Conservation (phyloP, 1,140 invertebrate genomes). For the Hypothenemus hampei region DNA sequence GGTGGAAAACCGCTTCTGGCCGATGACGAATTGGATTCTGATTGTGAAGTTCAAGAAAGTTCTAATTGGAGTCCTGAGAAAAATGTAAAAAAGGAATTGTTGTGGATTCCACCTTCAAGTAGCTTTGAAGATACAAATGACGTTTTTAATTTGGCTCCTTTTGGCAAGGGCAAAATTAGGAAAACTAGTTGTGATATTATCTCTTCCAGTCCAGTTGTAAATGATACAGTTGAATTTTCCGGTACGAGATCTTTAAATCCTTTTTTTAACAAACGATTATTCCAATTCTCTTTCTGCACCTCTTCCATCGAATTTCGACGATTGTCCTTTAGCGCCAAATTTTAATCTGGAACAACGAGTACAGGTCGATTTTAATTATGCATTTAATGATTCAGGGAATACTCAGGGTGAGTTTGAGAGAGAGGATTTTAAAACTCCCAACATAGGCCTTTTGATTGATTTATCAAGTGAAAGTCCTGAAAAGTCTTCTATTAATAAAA, state of each 20-base stretch:
- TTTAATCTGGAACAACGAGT: too few species aligned
- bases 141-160: conserved; percentile 72
- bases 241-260: conserved; percentile 26
- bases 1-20: conserved; percentile 71
- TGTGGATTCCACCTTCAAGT: conserved; percentile 40
- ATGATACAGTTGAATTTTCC: too few species aligned
- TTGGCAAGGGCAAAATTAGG: conserved; percentile 52
- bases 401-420: too few species aligned
- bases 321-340: too few species aligned
- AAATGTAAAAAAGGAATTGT: conserved; percentile 29
- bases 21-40: conserved; percentile 73
- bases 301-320: too few species aligned
- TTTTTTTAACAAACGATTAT: conserved; percentile 31
- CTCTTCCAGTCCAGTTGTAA: too few species aligned
- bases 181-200: conserved; percentile 4
- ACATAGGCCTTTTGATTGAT: conserved; percentile 14
- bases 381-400: too few species aligned
- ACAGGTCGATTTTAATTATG: too few species aligned
- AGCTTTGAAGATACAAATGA: conserved; percentile 51
- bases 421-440: too few species aligned
- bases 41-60: conserved; percentile 46
- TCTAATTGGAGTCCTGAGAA: conserved; percentile 42
- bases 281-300: conserved; percentile 9
- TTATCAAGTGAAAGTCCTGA: conserved; percentile 14
- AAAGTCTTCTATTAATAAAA: background rate